These are phyloP conservation scores for Zootoca vivipara DNA, from an alignment of 2,113 vertebrate genomes.

Conservation along the genomic window DNA sequence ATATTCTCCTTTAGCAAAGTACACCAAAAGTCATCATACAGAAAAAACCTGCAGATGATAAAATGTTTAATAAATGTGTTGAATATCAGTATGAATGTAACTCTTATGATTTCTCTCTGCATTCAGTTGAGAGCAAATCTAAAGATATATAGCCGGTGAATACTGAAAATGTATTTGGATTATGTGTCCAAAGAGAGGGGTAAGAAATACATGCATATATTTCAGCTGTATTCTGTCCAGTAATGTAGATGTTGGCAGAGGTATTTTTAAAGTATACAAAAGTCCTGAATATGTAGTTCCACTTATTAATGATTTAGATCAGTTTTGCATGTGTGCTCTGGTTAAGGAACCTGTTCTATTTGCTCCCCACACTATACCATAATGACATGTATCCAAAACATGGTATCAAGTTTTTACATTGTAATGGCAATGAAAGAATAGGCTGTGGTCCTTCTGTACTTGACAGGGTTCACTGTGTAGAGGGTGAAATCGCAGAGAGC, in stretches of 20 bases:
- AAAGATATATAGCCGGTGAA: not conserved
- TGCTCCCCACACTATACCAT: not conserved
- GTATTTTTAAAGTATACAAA: slow-evolving; percentile 28
- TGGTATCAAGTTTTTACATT: not conserved
- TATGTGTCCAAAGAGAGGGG: not conserved
- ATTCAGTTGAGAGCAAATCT: slow-evolving; percentile 8
- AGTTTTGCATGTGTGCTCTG: not conserved
- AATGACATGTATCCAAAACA: not conserved
- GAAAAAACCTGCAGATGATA: slow-evolving; percentile 32
- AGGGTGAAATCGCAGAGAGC: not conserved
- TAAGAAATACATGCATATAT: not conserved
- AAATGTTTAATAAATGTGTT: slow-evolving; percentile 12
- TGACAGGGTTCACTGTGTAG: not conserved
- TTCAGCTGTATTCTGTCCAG: not conserved
- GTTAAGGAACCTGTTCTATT: not conserved
- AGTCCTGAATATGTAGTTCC: slow-evolving; percentile 17
- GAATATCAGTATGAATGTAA: slow-evolving; percentile 28
- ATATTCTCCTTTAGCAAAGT: slow-evolving; percentile 21
- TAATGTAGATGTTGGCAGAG: not conserved
- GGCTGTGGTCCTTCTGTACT: not conserved
- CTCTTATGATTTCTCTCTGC: not conserved
- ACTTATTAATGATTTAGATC: not conserved
- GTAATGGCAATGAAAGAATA: not conserved
- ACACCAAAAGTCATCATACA: not conserved
- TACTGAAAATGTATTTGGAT: not conserved